Base-by-base conservation (phyloP, 1,140 invertebrate genomes). In the Ceratina japonica region DNA sequence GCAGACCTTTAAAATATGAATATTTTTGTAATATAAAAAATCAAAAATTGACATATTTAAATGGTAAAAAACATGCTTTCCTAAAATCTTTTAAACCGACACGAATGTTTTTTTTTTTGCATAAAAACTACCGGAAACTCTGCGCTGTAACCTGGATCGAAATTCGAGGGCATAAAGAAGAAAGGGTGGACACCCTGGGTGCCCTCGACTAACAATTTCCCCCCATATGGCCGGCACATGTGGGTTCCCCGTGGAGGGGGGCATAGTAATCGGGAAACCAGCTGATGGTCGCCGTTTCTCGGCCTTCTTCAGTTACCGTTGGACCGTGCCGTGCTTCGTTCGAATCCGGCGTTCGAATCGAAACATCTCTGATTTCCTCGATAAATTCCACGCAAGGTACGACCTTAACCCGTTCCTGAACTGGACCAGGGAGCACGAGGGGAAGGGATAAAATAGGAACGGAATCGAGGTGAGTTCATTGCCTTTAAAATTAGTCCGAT, bases 181-280 rank as follows among this genome's bases (percentile, higher is more conserved):
- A 68, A 80, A 75, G 20, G 37, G 24, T 75, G 66, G 61, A 69
- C 52, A 24, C 20, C 13, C 59, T 44, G 37, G 37, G n/a, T 56
- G 52, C 58, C 54, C 59, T 58, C 66, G 44, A 31, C 62, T 52
- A 71, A 52, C 80, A 22, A 63, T 37, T 69, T 62, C 58, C 76
- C 66, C 77, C 76, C 87, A 90, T 88, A 87, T 90, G 90, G 88
- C 77, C 79, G 85, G 79, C 88, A 90, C 83, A 89, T 90, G 89
- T 82, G 81, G 82, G 86, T 84, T 86, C 83, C 58, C 69, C 44
- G 52, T 27, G 63, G 59, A 16, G 64, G 58, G 59, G 54, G 75
- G 66, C 56, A 49, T 62, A 80, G 77, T 81, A 83, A 84, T 84
- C 83, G 82, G 74, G 78, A 80, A 86, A 76, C 87, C 87, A 88